phyloP scores from a whole-genome alignment of 2,888 invertebrate species.

The Aphrophora alni region DNA sequence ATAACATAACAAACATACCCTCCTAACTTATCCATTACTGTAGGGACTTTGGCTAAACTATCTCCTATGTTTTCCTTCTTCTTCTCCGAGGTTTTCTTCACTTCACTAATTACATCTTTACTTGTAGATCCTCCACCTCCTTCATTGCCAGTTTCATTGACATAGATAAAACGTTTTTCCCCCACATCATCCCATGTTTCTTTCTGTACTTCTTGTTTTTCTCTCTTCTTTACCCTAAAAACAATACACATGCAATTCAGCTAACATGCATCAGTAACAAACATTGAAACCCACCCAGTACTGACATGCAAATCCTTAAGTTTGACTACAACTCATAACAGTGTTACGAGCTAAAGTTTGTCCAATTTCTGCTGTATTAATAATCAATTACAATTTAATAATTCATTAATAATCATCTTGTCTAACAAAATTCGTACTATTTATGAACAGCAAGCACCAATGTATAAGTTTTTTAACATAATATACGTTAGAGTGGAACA shows the following conservation, averaged over 20 bases:
- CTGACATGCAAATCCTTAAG: too few relatives aligned
- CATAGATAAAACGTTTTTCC: conserved; percentile 54
- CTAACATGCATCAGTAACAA: not conserved
- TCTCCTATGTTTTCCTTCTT: conserved; percentile 44
- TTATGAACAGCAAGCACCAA: too few relatives aligned
- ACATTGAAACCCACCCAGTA: too few relatives aligned
- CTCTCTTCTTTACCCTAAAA: conserved; percentile 66
- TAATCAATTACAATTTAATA: too few relatives aligned
- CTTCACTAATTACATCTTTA: not conserved
- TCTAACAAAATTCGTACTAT: too few relatives aligned
- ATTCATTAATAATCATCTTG: too few relatives aligned
- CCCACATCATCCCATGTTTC: conserved; percentile 56
- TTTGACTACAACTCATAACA: too few relatives aligned
- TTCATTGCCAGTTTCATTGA: conserved; percentile 48
- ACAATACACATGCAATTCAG: conserved; percentile 32
- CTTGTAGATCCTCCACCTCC: conserved; percentile 22
- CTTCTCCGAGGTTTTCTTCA: conserved; percentile 35
- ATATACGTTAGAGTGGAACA: too few relatives aligned
- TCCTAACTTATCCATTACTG: conserved; percentile 30
- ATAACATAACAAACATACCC: conserved; percentile 49
- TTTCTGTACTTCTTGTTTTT: conserved; percentile 60
- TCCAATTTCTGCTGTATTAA: too few relatives aligned
- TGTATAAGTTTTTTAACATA: too few relatives aligned
- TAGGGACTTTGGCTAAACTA: conserved; percentile 25
- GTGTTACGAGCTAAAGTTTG: too few relatives aligned